Conservation (phyloP, 1,140 invertebrate species). For the Papilio glaucus region DNA sequence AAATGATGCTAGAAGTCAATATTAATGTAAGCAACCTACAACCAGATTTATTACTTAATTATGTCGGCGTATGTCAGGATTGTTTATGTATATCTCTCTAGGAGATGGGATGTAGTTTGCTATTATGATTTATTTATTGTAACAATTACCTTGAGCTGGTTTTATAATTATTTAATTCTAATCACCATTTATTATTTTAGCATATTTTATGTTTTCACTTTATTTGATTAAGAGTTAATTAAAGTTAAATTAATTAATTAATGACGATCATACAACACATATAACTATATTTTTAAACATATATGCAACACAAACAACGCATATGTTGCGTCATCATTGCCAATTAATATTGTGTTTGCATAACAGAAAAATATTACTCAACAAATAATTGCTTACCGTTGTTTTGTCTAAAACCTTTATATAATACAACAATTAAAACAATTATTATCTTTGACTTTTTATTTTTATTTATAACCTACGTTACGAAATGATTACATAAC, state of each 20-base stretch:
- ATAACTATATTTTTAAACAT: background rate
- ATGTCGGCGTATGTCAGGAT: no score
- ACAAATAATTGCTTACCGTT: background rate
- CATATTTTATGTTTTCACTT: no score
- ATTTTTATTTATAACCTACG: background rate
- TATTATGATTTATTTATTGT: no score
- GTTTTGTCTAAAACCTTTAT: constrained; percentile 2
- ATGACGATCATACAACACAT: background rate
- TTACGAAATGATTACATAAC: constrained; percentile 1
- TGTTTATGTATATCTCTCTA: no score
- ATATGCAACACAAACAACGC: background rate
- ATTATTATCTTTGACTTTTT: background rate
- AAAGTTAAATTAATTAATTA: background rate
- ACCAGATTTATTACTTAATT: no score
- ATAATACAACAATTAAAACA: constrained; percentile 4
- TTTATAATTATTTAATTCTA: no score
- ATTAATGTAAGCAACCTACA: no score
- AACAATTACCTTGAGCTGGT: no score
- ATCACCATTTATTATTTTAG: no score
- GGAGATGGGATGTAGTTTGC: no score
- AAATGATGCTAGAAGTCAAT: no score
- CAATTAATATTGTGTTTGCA: background rate
- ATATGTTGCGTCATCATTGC: background rate
- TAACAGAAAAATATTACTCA: background rate
- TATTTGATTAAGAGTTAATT: no score